These are phyloP conservation scores for Schizaphis graminum DNA, from an alignment of 2,888 invertebrate genomes.

Conservation along the genomic window DNA sequence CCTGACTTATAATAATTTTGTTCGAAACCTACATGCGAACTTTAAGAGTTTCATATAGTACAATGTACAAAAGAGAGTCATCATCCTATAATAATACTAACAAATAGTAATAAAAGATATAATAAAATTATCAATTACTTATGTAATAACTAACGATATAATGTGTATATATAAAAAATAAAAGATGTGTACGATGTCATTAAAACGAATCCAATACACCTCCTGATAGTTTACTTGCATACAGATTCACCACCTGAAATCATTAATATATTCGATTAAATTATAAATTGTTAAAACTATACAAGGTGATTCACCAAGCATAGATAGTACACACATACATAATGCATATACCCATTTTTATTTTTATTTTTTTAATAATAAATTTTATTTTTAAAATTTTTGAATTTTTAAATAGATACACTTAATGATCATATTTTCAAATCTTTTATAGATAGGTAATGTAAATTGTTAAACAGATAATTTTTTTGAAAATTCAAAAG, in stretches of 20 bases:
- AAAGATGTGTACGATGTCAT: conserved; percentile 66
- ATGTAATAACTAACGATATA: conserved; percentile 40
- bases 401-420: no score
- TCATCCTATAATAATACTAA: conserved; percentile 28
- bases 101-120: conserved; percentile 47
- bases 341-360: no score
- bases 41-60: conserved; percentile 2
- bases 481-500: no score
- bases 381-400: no score
- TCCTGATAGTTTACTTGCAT: conserved; percentile 87
- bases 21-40: conserved; percentile 28
- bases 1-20: conserved; percentile 39
- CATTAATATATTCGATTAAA: conserved; percentile 66
- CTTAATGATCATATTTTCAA: no score
- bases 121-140: conserved; percentile 17
- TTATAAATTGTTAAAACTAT: neutral
- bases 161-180: neutral
- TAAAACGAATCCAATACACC: conserved; percentile 77
- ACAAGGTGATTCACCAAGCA: no score
- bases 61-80: conserved; percentile 62
- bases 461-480: no score
- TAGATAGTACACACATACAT: no score
- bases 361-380: no score
- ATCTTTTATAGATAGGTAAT: no score
- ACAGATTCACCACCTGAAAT: conserved; percentile 83